phyloP scores from a whole-genome alignment of 2,797 vertebrate species.

The Paratrypauchen microcephalus region DNA sequence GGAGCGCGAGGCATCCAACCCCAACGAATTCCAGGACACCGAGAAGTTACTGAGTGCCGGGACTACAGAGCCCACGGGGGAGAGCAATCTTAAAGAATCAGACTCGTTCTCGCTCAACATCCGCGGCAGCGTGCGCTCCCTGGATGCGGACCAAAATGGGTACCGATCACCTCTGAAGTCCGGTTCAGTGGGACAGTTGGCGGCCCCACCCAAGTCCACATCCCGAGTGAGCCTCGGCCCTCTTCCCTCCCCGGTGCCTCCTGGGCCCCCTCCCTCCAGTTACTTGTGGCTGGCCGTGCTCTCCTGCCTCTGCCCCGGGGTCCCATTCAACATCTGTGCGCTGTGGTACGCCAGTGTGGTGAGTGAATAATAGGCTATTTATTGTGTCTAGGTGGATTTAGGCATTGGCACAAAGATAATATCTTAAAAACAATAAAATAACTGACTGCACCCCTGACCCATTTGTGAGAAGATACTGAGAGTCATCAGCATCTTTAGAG shows the following conservation, averaged over 20 bases:
- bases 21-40: conserved; percentile 83
- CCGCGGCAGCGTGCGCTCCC: conserved; percentile 72
- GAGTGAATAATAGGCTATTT: conserved; percentile 49
- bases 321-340: conserved; percentile 88
- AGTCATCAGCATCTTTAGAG: conserved; percentile 15
- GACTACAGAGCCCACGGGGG: conserved; percentile 69
- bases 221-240: conserved; percentile 79
- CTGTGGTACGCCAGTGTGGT: conserved; percentile 93
- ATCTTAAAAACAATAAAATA: not conserved
- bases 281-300: conserved; percentile 88
- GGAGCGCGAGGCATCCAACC: conserved; percentile 71
- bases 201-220: conserved; percentile 68
- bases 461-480: not conserved
- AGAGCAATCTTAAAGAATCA: conserved; percentile 76
- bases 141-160: conserved; percentile 81
- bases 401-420: not conserved
- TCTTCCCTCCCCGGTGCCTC: conserved; percentile 72
- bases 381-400: not conserved
- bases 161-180: conserved; percentile 76
- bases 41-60: conserved; percentile 84
- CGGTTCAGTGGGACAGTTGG: conserved; percentile 72
- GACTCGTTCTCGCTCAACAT: conserved; percentile 79
- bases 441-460: not conserved
- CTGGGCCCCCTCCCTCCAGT: conserved; percentile 63
- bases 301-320: conserved; percentile 90